Evolutionary conservation across 2,797 vertebrate genomes (phyloP).

Genomic region (Brotula barbata): DNA sequence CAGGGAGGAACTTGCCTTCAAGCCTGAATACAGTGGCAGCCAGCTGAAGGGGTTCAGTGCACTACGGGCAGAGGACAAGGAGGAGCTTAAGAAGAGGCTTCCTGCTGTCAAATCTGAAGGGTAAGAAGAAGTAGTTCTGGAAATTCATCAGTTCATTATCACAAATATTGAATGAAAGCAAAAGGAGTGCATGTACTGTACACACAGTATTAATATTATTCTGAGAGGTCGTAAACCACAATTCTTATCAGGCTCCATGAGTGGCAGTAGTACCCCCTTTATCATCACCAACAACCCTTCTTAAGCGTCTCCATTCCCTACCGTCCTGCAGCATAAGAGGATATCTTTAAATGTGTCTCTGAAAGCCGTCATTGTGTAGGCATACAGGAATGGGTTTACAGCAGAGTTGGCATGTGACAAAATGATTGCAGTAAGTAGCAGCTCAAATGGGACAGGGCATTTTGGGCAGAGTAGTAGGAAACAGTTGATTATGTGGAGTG

Average conservation of each 20-base stretch:
- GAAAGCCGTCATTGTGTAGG: constrained; percentile 80
- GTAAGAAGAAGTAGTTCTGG: constrained; percentile 71
- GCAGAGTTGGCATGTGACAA: constrained; percentile 83
- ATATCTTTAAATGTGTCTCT: constrained; percentile 77
- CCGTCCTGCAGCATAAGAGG: constrained; percentile 67
- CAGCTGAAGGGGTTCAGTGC: constrained; percentile 89
- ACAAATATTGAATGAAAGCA: neutral
- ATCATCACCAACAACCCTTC: constrained; percentile 9
- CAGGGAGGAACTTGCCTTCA: constrained; percentile 88
- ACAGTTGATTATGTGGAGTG: constrained; percentile 82
- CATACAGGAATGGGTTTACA: constrained; percentile 78
- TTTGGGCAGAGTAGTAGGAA: constrained; percentile 76
- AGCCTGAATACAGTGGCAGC: constrained; percentile 80
- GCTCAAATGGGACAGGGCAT: constrained; percentile 72
- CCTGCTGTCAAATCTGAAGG: constrained; percentile 88
- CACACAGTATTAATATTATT: neutral
- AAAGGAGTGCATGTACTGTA: neutral
- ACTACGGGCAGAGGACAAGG: constrained; percentile 87
- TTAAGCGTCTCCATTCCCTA: constrained; percentile 29
- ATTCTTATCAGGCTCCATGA: neutral
- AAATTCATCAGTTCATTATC: neutral
- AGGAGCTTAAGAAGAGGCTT: constrained; percentile 90
- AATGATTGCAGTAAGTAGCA: constrained; percentile 78
- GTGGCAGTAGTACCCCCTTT: neutral
- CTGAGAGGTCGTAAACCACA: neutral